Base-by-base conservation (phyloP, 2,797 vertebrate genomes). In the Sternarchorhynchus goeldii region DNA sequence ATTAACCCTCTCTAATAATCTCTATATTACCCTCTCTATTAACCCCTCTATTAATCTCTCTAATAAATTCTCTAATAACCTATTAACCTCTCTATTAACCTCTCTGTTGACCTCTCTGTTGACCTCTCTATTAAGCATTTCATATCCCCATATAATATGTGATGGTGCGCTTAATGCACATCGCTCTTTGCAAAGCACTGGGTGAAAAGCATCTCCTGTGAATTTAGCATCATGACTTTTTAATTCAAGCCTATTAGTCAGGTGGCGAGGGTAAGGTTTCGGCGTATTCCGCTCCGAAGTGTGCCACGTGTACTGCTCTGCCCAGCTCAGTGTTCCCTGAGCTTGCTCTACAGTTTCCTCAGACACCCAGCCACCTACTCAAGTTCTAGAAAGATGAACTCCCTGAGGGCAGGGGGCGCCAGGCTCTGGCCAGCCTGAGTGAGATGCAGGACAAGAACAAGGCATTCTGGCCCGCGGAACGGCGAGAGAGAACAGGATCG, bases 401-500 rank as follows among this genome's bases (percentile, higher is more conserved):
- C 66, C 29, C n/a, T 3, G 14, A 10, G 79, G 79, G 64, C 78
- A 76, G 55, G 10, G 71, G 80, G 80, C 25, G 25, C 76, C 68
- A 79, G 80, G 75, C 76, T 72, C 4, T 21, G 62, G 74, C 71
- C 85, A 81, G 86, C 79, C 81, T 53, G 21, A 64, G 39, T 25
- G 58, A 79, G 58, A 70, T 63, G 58, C 70, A 73, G 64, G 80
- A 86, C 85, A 85, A 89, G 89, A 83, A 85, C 5, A 77, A 77
- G 69, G 75, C 83, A 74, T 83, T 79, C 86, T 84, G 80, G 77
- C 68, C 63, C 76, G 76, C 83, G 78, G 63, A 74, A 68, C 31
- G 36, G 72, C 64, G 57, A 80, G 75, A 80, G 75, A 87, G 84
- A 91, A 91, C 62, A 12, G 88, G 89, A 92, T 87, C 85, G 71